These are phyloP conservation scores for Thumatha senex DNA, from an alignment of 2,888 invertebrate species.

Conservation along the genomic window DNA sequence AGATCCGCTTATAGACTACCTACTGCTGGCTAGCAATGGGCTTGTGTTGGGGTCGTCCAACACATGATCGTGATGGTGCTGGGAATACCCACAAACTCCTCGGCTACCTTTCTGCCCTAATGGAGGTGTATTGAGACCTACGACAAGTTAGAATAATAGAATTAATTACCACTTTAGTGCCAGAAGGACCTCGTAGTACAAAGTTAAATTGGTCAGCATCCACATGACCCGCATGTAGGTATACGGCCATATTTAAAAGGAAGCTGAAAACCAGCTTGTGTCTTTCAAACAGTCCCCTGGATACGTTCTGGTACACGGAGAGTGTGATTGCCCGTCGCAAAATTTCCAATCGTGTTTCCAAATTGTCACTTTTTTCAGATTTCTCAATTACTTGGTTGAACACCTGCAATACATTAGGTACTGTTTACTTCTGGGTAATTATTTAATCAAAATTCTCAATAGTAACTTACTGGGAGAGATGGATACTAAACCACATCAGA, in stretches of 20 bases:
- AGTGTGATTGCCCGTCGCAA: constrained; percentile 91
- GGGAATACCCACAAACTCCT: too few species aligned
- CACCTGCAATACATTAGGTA: constrained; percentile 76
- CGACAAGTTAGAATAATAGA: too few species aligned
- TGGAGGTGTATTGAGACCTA: too few species aligned
- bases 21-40: too few species aligned
- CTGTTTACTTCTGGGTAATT: background rate
- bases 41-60: too few species aligned
- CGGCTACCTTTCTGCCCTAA: too few species aligned
- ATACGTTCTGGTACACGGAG: constrained; percentile 93
- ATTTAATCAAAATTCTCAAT: too few species aligned
- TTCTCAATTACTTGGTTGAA: constrained; percentile 92
- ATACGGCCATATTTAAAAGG: constrained; percentile 90
- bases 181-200: constrained; percentile 89
- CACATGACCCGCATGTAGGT: constrained; percentile 85
- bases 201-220: constrained; percentile 88
- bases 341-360: constrained; percentile 87
- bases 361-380: constrained; percentile 86
- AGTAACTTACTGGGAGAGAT: too few species aligned
- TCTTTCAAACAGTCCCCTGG: constrained; percentile 94
- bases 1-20: too few species aligned
- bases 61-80: too few species aligned
- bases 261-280: constrained; percentile 96
- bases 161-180: constrained; percentile 72
- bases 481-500: too few species aligned